Evolutionary conservation across 2,113 vertebrate genomes (phyloP), one percentile per base, ranked within the genome.

Genomic region (Pseudorectes ferrugineus): DNA sequence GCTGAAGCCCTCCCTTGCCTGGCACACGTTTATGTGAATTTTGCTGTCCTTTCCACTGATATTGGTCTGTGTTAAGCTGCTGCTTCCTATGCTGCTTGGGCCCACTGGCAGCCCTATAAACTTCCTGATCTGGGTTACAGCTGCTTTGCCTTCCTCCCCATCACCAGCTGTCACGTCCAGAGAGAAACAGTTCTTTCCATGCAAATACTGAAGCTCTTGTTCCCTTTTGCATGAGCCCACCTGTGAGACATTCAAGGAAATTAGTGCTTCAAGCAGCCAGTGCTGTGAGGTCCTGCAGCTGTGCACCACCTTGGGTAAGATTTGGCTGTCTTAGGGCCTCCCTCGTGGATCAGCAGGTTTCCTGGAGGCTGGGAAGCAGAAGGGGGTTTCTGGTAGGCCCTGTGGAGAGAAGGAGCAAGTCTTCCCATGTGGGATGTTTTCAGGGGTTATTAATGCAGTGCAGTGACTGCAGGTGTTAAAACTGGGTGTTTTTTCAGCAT

Each of bases 61-160:
- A 6, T 0, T 49, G 23, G 26, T 49, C 51, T 57, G n/a, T 58
- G 26, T 31, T 31, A 63, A 59, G 78, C 87, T 2, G 5, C 75
- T 67, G 78, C 46, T 78, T 61, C 70, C 78, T 71, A 71, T 5
- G 6, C 66, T 72, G 43, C 58, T 55, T 9, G 12, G 40, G 45
- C 24, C 33, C n/a, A 3, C 46, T 45, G 31, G 31, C 57, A 82
- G 57, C 85, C 28, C 81, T 67, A 2, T 45, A 52, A 87, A 68
- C 28, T 33, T 75, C 28, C 55, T 85, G 68, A 25, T 43, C 57
- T 0, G 6, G 19, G 8, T 12, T 75, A 45, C 70, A 81, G 65
- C 81, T 84, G 80, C 31, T 94, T 77, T 75, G 73, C 96, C 66
- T 75, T 87, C 75, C 73, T 89, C n/a, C n/a, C 57, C n/a, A 23